Evolutionary conservation across 1,140 invertebrate genomes (phyloP).

Genomic region (Pseudomyrmex dendroicus): DNA sequence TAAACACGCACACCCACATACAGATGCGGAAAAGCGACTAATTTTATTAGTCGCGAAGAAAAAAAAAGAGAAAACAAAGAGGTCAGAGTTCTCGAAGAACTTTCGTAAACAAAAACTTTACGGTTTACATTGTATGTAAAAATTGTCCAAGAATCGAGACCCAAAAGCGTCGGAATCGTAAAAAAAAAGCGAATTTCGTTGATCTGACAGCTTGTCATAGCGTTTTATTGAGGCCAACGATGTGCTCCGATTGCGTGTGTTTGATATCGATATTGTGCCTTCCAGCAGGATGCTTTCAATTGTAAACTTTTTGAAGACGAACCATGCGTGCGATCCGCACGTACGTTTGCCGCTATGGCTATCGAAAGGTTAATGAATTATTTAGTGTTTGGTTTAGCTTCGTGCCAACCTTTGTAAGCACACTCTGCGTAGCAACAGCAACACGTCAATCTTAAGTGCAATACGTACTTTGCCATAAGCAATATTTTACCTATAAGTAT

Average conservation of each 20-base stretch:
- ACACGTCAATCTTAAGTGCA: constrained; percentile 20
- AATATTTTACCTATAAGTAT: neutral
- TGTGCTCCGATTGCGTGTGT: constrained; percentile 33
- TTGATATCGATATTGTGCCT: constrained; percentile 52
- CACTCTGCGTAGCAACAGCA: constrained; percentile 18
- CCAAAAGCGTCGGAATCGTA: constrained; percentile 17
- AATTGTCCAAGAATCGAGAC: neutral
- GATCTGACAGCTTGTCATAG: constrained; percentile 31
- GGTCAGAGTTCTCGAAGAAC: too few relatives aligned
- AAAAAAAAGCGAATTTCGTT: constrained; percentile 15
- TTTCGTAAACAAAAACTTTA: neutral
- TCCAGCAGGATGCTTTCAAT: constrained; percentile 43
- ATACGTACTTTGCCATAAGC: neutral
- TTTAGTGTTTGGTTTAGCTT: constrained; percentile 49
- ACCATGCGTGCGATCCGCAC: constrained; percentile 42
- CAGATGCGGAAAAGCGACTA: too few relatives aligned
- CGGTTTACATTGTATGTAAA: neutral
- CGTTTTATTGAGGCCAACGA: constrained; percentile 38
- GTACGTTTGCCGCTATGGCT: constrained; percentile 13
- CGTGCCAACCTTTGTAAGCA: constrained; percentile 30
- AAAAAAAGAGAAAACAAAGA: too few relatives aligned
- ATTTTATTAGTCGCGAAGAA: too few relatives aligned
- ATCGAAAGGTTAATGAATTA: constrained; percentile 55
- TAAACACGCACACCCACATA: neutral
- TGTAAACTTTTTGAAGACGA: constrained; percentile 42